phyloP scores from a whole-genome alignment of 2,888 invertebrate genomes.

The Caenorhabditis becei region DNA sequence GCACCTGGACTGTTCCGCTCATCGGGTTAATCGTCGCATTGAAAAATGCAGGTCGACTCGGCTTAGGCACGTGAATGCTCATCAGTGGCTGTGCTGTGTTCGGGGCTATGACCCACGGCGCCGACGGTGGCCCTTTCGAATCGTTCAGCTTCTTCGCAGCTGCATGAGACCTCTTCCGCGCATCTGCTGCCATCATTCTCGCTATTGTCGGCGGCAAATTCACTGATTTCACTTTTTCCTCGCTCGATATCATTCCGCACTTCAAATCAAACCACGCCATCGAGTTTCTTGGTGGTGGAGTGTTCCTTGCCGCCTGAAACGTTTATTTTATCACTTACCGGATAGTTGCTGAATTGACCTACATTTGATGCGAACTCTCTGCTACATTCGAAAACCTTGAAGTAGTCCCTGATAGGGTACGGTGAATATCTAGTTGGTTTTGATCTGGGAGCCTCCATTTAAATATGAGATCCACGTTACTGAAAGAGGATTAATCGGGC shows the following conservation, averaged over 20 bases:
- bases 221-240: conserved; percentile 9
- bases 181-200: conserved; percentile 27
- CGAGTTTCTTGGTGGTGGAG: conserved; percentile 21
- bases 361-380: neutral
- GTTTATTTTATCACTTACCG: neutral
- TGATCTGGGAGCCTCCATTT: neutral
- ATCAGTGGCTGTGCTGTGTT: conserved; percentile 19
- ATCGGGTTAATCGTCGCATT: neutral
- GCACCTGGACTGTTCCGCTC: too few species aligned
- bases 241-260: conserved; percentile 16
- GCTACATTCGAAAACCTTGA: neutral
- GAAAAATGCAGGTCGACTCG: neutral
- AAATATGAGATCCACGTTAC: neutral
- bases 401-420: neutral
- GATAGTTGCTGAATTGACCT: neutral
- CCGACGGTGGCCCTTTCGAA: neutral
- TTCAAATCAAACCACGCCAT: conserved; percentile 32
- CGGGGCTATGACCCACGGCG: neutral
- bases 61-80: too few species aligned
- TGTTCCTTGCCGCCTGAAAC: neutral
- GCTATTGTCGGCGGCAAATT: neutral
- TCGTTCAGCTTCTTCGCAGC: neutral
- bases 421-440: neutral
- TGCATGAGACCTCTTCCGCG: neutral
- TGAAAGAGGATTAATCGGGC: neutral